Conservation (phyloP, 2,797 vertebrate species). For the Neomorphus geoffroyi region DNA sequence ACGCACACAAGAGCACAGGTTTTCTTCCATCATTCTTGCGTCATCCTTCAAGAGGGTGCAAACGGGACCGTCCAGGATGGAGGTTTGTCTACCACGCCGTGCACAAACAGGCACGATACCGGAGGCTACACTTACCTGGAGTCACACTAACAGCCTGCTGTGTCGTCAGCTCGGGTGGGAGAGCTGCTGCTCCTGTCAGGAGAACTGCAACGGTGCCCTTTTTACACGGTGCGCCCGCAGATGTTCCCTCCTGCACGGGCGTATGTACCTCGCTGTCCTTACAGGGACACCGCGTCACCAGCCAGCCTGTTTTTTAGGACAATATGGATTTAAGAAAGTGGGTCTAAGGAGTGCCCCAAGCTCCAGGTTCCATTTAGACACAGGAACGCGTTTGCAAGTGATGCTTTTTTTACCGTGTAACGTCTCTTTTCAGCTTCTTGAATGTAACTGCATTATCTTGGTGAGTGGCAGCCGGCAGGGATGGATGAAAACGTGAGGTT, state of each 20-base stretch:
- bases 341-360: not conserved
- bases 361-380: not conserved
- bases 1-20: not conserved
- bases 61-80: not conserved
- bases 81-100: not conserved
- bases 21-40: not conserved
- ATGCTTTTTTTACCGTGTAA: not conserved
- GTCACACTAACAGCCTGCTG: not conserved
- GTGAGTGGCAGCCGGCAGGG: not conserved
- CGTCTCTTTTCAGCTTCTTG: not conserved
- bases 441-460: not conserved
- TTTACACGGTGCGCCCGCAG: fast-evolving
- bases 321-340: fast-evolving
- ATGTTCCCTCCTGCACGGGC: not conserved
- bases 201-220: not conserved
- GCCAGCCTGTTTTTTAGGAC: not conserved
- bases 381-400: not conserved
- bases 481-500: not conserved
- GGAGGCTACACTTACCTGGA: not conserved
- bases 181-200: not conserved
- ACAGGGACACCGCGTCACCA: not conserved
- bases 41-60: not conserved
- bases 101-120: not conserved
- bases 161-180: not conserved
- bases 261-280: not conserved